Evolutionary conservation across 2,888 invertebrate genomes (phyloP).

Genomic region (Prostheceraeus crozeri): DNA sequence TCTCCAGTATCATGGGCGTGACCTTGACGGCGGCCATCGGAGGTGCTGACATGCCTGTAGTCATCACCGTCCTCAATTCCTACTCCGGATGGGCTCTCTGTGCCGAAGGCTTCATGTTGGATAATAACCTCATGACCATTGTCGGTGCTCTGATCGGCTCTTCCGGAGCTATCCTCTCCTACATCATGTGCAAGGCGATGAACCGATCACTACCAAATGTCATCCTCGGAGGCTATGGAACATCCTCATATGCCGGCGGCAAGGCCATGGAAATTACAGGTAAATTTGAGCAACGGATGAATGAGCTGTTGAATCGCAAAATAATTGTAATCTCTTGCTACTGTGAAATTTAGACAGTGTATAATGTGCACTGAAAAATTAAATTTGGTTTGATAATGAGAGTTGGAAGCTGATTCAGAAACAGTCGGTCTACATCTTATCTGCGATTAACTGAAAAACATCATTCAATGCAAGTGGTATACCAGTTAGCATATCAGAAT

Average conservation of each 20-base stretch:
- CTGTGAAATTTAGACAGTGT: no score
- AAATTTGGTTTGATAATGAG: no score
- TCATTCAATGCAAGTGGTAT: no score
- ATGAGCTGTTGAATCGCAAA: background rate
- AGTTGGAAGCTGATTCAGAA: no score
- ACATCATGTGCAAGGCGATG: slow-evolving; percentile 81
- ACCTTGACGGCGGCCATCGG: slow-evolving; percentile 81
- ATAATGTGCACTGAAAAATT: no score
- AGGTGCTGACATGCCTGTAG: slow-evolving; percentile 87
- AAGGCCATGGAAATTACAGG: slow-evolving; percentile 72
- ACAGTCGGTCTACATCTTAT: no score
- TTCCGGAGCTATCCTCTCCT: slow-evolving; percentile 80
- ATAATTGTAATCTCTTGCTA: background rate
- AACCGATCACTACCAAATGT: slow-evolving; percentile 75
- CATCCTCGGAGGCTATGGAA: slow-evolving; percentile 78
- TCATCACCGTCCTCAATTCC: slow-evolving; percentile 81
- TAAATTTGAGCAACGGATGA: no score
- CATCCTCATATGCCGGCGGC: slow-evolving; percentile 66
- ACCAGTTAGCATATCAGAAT: no score
- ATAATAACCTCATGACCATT: slow-evolving; percentile 82
- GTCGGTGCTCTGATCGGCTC: slow-evolving; percentile 82
- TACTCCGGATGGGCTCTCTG: slow-evolving; percentile 88
- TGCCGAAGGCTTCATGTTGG: slow-evolving; percentile 85
- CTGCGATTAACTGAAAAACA: no score
- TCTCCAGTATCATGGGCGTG: slow-evolving; percentile 74